Percentiles rank a stretch among this genome's conserved stretches.
Evolutionary conservation across 2,797 vertebrate genomes (phyloP).

Genomic region (Microctenopoma stevenorrisi): DNA sequence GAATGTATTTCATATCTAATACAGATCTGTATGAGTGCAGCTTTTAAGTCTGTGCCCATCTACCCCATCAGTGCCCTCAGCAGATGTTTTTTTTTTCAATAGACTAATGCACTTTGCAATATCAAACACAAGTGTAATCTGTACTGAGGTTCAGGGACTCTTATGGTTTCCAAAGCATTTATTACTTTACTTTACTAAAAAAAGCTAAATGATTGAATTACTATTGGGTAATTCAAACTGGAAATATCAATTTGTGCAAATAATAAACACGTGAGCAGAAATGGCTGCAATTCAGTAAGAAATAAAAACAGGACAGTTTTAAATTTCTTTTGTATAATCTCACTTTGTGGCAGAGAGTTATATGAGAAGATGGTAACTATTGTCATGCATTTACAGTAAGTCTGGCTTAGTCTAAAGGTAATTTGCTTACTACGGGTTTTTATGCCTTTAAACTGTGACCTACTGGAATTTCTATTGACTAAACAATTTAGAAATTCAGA

Average conservation of each 20-base stretch:
- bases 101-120: constrained; percentile 48
- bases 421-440: background rate
- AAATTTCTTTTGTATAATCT: background rate
- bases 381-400: constrained; percentile 9
- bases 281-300: background rate
- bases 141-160: constrained; percentile 33
- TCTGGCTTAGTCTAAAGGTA: constrained; percentile 9
- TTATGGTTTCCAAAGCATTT: constrained; percentile 51
- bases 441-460: background rate
- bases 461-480: background rate
- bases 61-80: constrained; percentile 23
- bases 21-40: constrained; percentile 33
- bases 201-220: constrained; percentile 19
- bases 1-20: constrained; percentile 44
- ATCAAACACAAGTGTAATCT: constrained; percentile 46
- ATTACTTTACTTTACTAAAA: constrained; percentile 18
- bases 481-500: background rate
- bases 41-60: constrained; percentile 18
- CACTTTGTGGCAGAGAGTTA: background rate
- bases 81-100: background rate
- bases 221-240: no score
- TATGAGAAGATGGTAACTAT: background rate
- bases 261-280: constrained; percentile 5
- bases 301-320: background rate
- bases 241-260: constrained; percentile 3